Evolutionary conservation across 2,888 invertebrate species (phyloP).

Genomic region (Drosophila anomelani): DNA sequence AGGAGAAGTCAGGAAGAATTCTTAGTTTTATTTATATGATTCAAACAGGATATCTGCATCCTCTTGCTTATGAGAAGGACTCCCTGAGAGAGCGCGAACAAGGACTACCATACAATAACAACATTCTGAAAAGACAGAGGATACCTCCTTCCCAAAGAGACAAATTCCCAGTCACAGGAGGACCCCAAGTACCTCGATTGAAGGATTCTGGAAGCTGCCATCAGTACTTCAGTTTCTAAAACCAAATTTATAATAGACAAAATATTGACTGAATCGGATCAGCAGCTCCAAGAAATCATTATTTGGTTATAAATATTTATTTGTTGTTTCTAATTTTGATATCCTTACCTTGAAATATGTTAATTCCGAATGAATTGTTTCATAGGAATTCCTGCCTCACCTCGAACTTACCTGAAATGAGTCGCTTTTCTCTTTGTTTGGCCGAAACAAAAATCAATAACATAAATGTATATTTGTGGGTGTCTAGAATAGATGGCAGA

Average conservation of each 20-base stretch:
- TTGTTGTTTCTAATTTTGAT: too few species aligned
- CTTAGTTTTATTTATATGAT: too few species aligned
- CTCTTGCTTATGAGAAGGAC: too few species aligned
- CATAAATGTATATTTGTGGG: constrained; percentile 19
- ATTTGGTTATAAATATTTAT: too few species aligned
- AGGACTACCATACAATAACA: too few species aligned
- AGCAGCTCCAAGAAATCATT: constrained; percentile 12
- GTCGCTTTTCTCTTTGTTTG: background rate
- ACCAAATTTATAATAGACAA: constrained; percentile 19
- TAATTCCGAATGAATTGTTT: background rate
- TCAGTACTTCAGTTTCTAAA: background rate
- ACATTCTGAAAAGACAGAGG: too few species aligned
- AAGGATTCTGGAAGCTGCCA: too few species aligned
- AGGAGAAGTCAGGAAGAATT: background rate
- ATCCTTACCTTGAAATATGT: constrained; percentile 1
- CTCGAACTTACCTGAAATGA: background rate
- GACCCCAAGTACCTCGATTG: too few species aligned
- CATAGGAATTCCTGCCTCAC: constrained; percentile 1
- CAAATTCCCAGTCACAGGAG: too few species aligned
- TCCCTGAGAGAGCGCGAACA: too few species aligned
- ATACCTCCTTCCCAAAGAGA: too few species aligned
- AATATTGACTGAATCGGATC: constrained; percentile 54
- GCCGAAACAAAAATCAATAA: constrained; percentile 12
- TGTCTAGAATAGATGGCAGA: constrained; percentile 27
- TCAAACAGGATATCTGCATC: too few species aligned